Base-by-base conservation (phyloP, 2,797 vertebrate genomes). In the Nannoperca obscura region DNA sequence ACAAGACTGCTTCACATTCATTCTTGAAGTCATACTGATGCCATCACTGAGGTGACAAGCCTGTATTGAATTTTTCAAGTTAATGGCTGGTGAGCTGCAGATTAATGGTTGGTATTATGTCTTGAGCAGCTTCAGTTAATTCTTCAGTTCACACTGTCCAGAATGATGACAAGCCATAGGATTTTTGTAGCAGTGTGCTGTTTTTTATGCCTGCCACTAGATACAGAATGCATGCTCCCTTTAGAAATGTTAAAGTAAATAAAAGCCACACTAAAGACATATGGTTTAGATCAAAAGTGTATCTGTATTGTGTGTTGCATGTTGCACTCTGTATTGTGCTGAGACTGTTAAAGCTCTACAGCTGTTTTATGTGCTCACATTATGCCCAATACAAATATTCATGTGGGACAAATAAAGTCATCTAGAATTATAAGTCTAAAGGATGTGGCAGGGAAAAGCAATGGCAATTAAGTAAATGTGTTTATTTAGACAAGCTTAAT, bases 391-490 rank as follows among this genome's bases (percentile, higher is more conserved):
- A 71, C 22, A 54, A 66, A 77, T 44, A 50, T 63, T 61, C 50
- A 55, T 27, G 44, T 44, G 63, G 49, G 8, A 62, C 60, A 1
- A 58, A 36, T 74, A 30, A 40, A 76, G 61, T 20, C 55, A 68
- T 57, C 46, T 68, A 80, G 50, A 82, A 58, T 79, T 52, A 80
- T 76, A 49, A 63, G 77, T 78, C 70, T 20, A 49, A 46, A 24
- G 3, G 12, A 30, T 40, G n/a, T 38, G 11, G 53, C 42, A 30
- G n/a, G 12, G 17, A 12, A 38, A 30, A 71, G 50, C 30, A 27
- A 3, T 47, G 7, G 22, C 30, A 24, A 36, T 36, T 36, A 36
- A 38, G 15, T 8, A 22, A 11, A 40, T 50, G 32, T 52, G 27
- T n/a, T 46, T 46, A 27, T 61, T 64, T 12, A 32, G 22, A 42